Base-by-base conservation (phyloP, 2,113 vertebrate species). In the Bambusicola thoracicus region DNA sequence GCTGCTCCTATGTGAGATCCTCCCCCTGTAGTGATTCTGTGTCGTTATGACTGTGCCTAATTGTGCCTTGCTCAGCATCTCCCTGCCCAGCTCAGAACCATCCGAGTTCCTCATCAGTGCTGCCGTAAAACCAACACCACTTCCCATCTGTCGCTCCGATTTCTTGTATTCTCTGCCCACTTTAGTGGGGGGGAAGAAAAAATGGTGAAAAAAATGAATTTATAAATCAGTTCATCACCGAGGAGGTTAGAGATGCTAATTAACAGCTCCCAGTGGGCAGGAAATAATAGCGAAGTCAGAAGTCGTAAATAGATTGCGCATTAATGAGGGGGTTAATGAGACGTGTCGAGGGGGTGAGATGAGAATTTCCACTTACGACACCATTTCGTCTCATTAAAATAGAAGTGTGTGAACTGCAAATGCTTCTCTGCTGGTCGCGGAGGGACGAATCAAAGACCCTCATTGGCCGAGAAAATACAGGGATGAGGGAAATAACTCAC, bases 221-320 rank as follows among this genome's bases (percentile, higher is more conserved):
- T 25, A n/a, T 36, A 25, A 29, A 22, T 25, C n/a, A 3, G 32
- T 34, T 38, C 4, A 8, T 29, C 61, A 44, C 20, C 8, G 63
- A 49, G 69, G 34, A n/a, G 69, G 21, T 32, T 0, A 15, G 48
- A 58, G n/a, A 11, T 0, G 5, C 27, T 22, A 13, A 48, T 48
- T 48, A 48, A 55, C 21, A 2, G 27, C 30, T 67, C 69, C 6
- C 61, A 20, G 10, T 27, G 0, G 32, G 13, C 41, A 76, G 81
- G 81, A 85, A 70, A 65, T 2, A 5, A 17, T 1, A 10, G 29
- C 32, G 2, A 75, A 49, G 41, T 38, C 74, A 29, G 55, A 4
- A 1, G n/a, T 15, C 63, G 29, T 27, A n/a, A 74, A n/a, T 2
- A 67, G 61, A 10, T 11, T 0, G 5, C 0, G 27, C 29, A 7